These are phyloP conservation scores for Caenorhabditis sp. DNA, from an alignment of 2,888 invertebrate genomes.

Conservation along the genomic window DNA sequence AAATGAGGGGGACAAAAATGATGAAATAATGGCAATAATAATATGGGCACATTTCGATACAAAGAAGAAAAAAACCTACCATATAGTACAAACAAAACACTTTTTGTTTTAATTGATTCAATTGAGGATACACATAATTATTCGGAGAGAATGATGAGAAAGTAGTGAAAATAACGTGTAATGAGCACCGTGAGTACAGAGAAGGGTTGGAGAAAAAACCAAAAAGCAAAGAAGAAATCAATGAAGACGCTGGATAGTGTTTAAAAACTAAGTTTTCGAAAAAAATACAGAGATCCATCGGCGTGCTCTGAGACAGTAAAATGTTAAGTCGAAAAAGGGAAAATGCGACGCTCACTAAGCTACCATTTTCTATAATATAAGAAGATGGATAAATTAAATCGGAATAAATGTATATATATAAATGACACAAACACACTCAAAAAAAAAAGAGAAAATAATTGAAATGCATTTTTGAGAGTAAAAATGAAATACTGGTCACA, in stretches of 20 bases:
- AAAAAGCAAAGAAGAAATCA: background rate
- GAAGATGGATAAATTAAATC: background rate
- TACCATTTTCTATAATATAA: background rate
- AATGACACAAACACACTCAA: background rate
- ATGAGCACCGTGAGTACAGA: background rate
- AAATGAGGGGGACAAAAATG: background rate
- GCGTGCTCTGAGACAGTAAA: conserved; percentile 28
- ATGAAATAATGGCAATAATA: conserved; percentile 29
- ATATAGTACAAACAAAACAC: conserved; percentile 29
- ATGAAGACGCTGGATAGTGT: conserved; percentile 11
- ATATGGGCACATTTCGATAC: conserved; percentile 26
- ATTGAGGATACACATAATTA: conserved; percentile 21
- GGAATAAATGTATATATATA: background rate
- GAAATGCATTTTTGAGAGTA: background rate
- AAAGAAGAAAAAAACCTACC: conserved; percentile 27
- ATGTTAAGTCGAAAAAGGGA: background rate
- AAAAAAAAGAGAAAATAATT: background rate
- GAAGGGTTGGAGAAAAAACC: background rate
- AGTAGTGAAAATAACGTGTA: conserved; percentile 2
- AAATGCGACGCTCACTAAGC: background rate
- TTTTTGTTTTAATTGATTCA: background rate
- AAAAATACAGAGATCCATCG: conserved; percentile 24
- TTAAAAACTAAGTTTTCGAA: background rate
- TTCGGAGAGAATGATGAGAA: conserved; percentile 15
- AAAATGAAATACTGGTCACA: conserved; percentile 30